Percentiles rank a stretch among this genome's conserved stretches.
Evolutionary conservation across 2,113 vertebrate genomes (phyloP).

Genomic region (Myrmophylax atrothorax): DNA sequence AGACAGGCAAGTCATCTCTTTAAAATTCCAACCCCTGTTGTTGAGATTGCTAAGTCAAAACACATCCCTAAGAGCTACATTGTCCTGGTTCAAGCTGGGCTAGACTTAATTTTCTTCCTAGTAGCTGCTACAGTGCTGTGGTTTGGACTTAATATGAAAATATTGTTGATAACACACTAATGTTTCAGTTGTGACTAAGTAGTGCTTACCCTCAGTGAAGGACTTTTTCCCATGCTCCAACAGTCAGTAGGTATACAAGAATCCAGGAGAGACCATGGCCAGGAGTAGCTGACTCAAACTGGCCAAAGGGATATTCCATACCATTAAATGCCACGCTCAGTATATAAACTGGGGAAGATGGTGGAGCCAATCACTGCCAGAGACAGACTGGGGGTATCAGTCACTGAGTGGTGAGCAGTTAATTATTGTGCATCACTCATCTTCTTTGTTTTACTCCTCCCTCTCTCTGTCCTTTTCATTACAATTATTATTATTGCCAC

Average conservation of each 20-base stretch:
- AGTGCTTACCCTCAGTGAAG: background rate
- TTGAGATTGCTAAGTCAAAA: background rate
- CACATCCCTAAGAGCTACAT: too few relatives aligned
- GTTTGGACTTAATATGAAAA: background rate
- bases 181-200: background rate
- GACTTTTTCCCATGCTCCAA: background rate
- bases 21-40: background rate
- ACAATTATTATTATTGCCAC: background rate
- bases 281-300: background rate
- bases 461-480: background rate
- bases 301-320: background rate
- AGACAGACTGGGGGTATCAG: background rate
- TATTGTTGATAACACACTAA: background rate
- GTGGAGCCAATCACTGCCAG: background rate
- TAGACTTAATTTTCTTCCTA: background rate
- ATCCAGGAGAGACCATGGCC: background rate
- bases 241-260: background rate
- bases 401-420: background rate
- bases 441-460: background rate
- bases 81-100: background rate
- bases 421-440: background rate
- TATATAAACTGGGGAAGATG: background rate
- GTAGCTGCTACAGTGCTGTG: background rate
- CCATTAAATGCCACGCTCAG: background rate
- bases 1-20: background rate